Evolutionary conservation across 2,797 vertebrate genomes (phyloP).

Genomic region (Pseudopleuronectes americanus): DNA sequence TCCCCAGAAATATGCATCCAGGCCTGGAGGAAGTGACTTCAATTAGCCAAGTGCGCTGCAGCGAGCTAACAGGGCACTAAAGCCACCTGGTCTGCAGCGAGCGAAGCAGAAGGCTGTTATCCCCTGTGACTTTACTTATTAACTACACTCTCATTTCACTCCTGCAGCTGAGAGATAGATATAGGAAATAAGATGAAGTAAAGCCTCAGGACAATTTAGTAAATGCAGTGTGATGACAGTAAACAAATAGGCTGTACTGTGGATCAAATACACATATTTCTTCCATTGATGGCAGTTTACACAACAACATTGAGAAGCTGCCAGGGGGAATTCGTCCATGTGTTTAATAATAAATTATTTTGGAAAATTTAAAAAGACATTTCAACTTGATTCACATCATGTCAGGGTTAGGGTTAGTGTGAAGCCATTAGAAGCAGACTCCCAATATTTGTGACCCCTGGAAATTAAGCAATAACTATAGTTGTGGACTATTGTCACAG

Average conservation of each 20-base stretch:
- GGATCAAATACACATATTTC: background rate
- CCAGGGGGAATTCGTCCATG: background rate
- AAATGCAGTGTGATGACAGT: background rate
- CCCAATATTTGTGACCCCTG: too few relatives aligned
- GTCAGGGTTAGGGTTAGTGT: too few relatives aligned
- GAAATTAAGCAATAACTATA: too few relatives aligned
- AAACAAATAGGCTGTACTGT: background rate
- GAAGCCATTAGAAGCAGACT: too few relatives aligned
- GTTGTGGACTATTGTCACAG: too few relatives aligned
- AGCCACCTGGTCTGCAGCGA: conserved; percentile 31
- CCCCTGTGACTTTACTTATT: conserved; percentile 37
- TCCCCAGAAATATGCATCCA: conserved; percentile 47
- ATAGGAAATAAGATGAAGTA: conserved; percentile 1
- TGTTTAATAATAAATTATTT: background rate
- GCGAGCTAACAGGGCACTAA: conserved; percentile 17
- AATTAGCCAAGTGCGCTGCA: conserved; percentile 40
- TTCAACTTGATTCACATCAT: too few relatives aligned
- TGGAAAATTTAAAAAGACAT: background rate
- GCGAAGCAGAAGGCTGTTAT: conserved; percentile 8
- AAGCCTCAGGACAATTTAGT: background rate
- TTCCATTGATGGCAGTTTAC: background rate
- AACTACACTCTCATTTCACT: conserved; percentile 35
- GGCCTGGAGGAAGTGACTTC: conserved; percentile 19
- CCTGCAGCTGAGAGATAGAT: conserved; percentile 12
- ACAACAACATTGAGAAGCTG: background rate